Conservation (phyloP, 2,797 vertebrate genomes). For the Menidia menidia region DNA sequence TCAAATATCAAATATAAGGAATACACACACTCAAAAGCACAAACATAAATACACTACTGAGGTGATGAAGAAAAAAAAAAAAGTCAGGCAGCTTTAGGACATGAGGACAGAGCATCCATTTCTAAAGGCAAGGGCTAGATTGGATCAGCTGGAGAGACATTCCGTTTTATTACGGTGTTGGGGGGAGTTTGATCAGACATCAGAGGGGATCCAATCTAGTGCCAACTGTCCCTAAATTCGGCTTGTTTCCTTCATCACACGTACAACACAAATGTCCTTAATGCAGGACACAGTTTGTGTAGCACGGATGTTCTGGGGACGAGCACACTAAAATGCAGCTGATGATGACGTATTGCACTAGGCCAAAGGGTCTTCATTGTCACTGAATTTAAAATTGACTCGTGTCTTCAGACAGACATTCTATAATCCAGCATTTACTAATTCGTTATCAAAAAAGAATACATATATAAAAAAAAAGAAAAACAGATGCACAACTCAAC, state of each 20-base stretch:
- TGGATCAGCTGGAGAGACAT: slow-evolving; percentile 10
- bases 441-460: slow-evolving; percentile 7
- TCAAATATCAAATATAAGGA: slow-evolving; percentile 36
- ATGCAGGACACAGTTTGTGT: slow-evolving; percentile 19
- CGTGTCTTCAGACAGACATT: slow-evolving; percentile 23
- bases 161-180: neutral
- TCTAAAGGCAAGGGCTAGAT: neutral
- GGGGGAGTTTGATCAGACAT: neutral
- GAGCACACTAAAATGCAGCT: slow-evolving; percentile 29
- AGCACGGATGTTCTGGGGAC: slow-evolving; percentile 33
- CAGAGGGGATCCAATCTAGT: slow-evolving; percentile 1
- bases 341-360: slow-evolving; percentile 65
- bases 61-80: slow-evolving; percentile 35
- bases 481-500: neutral
- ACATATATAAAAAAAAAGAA: slow-evolving; percentile 28
- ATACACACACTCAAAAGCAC: slow-evolving; percentile 33
- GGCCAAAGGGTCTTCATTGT: slow-evolving; percentile 56
- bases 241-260: slow-evolving; percentile 52
- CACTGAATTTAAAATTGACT: slow-evolving; percentile 36
- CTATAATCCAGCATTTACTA: slow-evolving; percentile 20
- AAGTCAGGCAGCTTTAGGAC: slow-evolving; percentile 50
- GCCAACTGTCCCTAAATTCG: slow-evolving; percentile 15
- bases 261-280: slow-evolving; percentile 3
- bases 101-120: slow-evolving; percentile 40
- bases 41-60: slow-evolving; percentile 30